A percentile compares a stretch with the other conserved stretches of the same genome.
Conservation (phyloP, 2,797 vertebrate species). For the Epinephelus awoara region DNA sequence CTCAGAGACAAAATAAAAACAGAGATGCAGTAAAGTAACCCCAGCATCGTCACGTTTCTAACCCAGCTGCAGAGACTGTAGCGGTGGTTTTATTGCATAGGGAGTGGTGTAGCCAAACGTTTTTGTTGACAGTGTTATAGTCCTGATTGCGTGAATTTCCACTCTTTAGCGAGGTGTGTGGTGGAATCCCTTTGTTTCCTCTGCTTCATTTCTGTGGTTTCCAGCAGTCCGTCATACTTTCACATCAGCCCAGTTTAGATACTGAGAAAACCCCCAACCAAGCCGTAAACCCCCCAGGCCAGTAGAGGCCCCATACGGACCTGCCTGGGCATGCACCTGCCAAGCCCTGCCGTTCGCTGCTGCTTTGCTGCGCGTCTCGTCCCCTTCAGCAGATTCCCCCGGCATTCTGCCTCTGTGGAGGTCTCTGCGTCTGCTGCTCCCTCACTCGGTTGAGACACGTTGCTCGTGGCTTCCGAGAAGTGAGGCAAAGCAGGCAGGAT, state of each 20-base stretch:
- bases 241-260: slow-evolving; percentile 74
- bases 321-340: slow-evolving; percentile 84
- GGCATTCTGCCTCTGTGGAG: slow-evolving; percentile 78
- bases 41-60: not conserved
- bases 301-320: slow-evolving; percentile 80
- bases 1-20: slow-evolving; percentile 34
- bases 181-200: slow-evolving; percentile 82
- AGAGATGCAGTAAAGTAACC: not conserved
- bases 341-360: slow-evolving; percentile 77
- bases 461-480: slow-evolving; percentile 78
- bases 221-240: slow-evolving; percentile 75
- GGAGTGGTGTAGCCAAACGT: slow-evolving; percentile 38
- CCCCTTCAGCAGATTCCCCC: slow-evolving; percentile 84
- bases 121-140: slow-evolving; percentile 57
- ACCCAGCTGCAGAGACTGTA: not conserved
- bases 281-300: slow-evolving; percentile 69
- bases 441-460: slow-evolving; percentile 79
- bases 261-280: slow-evolving; percentile 73
- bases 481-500: slow-evolving; percentile 72
- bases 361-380: slow-evolving; percentile 66
- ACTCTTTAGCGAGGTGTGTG: slow-evolving; percentile 67
- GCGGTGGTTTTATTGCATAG: slow-evolving; percentile 12
- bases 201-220: slow-evolving; percentile 77
- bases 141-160: slow-evolving; percentile 59
- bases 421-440: slow-evolving; percentile 76